Evolutionary conservation across 2,888 invertebrate species (phyloP).

Genomic region (Siphlonurus alternatus): DNA sequence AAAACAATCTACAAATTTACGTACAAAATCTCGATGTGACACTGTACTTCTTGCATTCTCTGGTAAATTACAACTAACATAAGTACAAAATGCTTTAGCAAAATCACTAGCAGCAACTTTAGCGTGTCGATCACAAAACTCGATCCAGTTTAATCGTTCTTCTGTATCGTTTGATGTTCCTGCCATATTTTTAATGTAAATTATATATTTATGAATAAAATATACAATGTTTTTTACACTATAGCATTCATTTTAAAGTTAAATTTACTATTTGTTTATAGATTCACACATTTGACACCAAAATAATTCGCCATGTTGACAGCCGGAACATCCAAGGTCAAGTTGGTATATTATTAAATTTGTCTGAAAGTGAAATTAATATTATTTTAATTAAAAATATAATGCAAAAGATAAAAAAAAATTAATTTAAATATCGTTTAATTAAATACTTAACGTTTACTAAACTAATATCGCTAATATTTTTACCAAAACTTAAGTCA

Average conservation of each 20-base stretch:
- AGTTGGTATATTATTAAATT: not conserved
- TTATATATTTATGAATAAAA: not conserved
- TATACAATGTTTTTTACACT: not conserved
- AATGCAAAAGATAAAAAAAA: no score
- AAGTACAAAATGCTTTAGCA: slow-evolving; percentile 68
- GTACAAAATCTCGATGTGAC: slow-evolving; percentile 61
- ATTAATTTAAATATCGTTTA: no score
- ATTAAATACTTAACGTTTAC: no score
- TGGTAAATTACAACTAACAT: slow-evolving; percentile 49
- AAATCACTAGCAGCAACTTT: slow-evolving; percentile 73
- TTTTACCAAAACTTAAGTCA: no score
- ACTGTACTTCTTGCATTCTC: slow-evolving; percentile 46
- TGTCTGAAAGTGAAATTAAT: no score
- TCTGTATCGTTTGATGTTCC: slow-evolving; percentile 7
- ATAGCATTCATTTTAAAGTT: not conserved
- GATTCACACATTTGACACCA: not conserved
- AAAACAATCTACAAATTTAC: slow-evolving; percentile 71
- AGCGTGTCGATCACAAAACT: slow-evolving; percentile 78
- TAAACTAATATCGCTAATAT: no score
- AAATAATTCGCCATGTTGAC: not conserved
- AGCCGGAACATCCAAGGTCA: not conserved
- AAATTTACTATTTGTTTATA: not conserved
- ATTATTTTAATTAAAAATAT: no score
- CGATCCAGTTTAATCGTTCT: slow-evolving; percentile 39
- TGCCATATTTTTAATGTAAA: slow-evolving; percentile 5